phyloP scores from a whole-genome alignment of 2,797 vertebrate species.

The Yasuhikotakia modesta region DNA sequence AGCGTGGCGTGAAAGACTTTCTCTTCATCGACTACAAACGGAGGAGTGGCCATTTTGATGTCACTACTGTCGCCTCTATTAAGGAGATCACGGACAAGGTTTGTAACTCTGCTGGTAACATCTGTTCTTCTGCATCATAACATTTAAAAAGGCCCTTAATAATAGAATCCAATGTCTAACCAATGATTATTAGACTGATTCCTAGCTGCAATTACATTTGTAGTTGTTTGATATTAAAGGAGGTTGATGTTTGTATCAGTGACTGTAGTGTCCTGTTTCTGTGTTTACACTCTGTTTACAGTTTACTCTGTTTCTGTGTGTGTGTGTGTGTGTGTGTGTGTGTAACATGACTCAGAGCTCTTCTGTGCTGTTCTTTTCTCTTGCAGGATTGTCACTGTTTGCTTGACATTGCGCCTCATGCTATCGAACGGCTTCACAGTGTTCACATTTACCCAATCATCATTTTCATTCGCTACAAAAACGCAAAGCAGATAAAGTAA shows the following conservation, averaged over 20 bases:
- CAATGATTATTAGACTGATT: background rate
- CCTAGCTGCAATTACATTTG: no score
- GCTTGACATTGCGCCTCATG: slow-evolving; percentile 86
- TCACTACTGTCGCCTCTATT: slow-evolving; percentile 96
- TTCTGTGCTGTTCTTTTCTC: slow-evolving; percentile 52
- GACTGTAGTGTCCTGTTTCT: slow-evolving; percentile 27
- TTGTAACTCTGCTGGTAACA: slow-evolving; percentile 25
- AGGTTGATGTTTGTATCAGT: background rate
- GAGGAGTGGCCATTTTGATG: slow-evolving; percentile 96
- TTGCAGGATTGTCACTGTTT: slow-evolving; percentile 87
- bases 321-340: slow-evolving; percentile 28
- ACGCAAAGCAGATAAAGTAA: slow-evolving; percentile 91
- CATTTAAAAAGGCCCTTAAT: background rate
- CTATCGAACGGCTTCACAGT: slow-evolving; percentile 87
- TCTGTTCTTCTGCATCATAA: background rate
- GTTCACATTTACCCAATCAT: slow-evolving; percentile 90
- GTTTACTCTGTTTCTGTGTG: no score
- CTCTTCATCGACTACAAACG: slow-evolving; percentile 98
- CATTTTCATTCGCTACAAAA: slow-evolving; percentile 91
- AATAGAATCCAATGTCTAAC: background rate
- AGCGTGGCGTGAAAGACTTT: slow-evolving; percentile 95
- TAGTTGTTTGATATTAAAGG: background rate
- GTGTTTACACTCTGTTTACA: slow-evolving; percentile 41
- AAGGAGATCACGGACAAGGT: slow-evolving; percentile 98
- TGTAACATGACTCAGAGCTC: slow-evolving; percentile 48